Evolutionary conservation across 2,888 invertebrate genomes (phyloP), one percentile per base, ranked within the genome.

Genomic region (Orthosia incerta): DNA sequence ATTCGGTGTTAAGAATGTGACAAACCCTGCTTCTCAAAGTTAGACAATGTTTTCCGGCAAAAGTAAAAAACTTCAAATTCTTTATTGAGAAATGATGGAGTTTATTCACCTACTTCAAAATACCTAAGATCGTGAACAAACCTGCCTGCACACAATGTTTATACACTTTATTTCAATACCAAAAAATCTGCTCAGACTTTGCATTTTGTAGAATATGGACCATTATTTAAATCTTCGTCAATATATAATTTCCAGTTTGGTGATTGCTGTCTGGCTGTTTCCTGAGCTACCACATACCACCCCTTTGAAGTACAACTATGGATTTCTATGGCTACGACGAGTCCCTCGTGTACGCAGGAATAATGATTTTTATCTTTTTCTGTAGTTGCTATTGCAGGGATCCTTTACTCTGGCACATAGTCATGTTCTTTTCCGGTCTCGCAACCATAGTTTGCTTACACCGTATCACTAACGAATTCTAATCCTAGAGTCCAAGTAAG

Each of bases 171-270:
- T 4, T 20, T 26, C 18, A 53, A 16, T n/a, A 16, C 15, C 46
- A 5, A 48, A 71, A 71, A 50, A 5, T 1, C 23, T 26, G 16
- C 39, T 20, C 12, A 13, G 16, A n/a, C 16, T 15, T 11, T 15
- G 12, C 11, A 15, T 26, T 74, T 31, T 50, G n/a, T 16, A 51
- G 50, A 50, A n/a, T 26, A 56, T 26, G 18, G 7, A 61, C 0
- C 15, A 11, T 7, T 15, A 20, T 26, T 31, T 3, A 26, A 50
- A 23, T 31, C 15, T 63, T 51, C 1, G 0, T 53, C 39, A 31
- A n/a, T 23, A 65, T 56, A 65, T 48, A n/a, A 39, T 51, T 70
- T 77, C 7, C 46, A 74, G 78, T 39, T 18, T n/a, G 46, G 15
- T 31, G 50, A 16, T 23, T 0, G 7, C 45, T 23, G 16, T 12